Evolutionary conservation across 2,888 invertebrate genomes (phyloP), one percentile per base, ranked within the genome.

Genomic region (Xestoiulus laeticollis): DNA sequence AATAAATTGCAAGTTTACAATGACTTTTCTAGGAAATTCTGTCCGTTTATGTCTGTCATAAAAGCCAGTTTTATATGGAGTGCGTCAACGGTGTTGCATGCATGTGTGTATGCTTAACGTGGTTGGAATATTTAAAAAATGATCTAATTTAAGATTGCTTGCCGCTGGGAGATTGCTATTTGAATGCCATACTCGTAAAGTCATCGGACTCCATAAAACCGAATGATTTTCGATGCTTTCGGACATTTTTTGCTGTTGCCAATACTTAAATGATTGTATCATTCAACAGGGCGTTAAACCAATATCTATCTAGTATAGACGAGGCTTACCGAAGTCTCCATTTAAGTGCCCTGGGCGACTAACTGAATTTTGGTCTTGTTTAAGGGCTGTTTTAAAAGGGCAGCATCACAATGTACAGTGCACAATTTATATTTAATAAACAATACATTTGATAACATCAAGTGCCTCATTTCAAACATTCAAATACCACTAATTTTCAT

Each of bases 61-160:
- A 68, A 68, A 26, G n/a, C 10, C 6, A 19, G n/a, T 68, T 26
- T 68, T 68, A 68, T 59, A n/a, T 68, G 68, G 26, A 68, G 68
- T 68, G 68, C 68, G 68, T 53, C 53, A 53, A 53, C 53, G 53
- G 53, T 53, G 53, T 16, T 48, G 48, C 6, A 38, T 38, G 6
- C 6, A 38, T 38, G 6, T 59, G 59, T 22, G 59, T 59, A 8
- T 19, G 59, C 59, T n/a, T n/a, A n/a, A n/a, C 8, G 68, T 68
- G 68, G 26, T 68, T 68, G 26, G 68, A 68, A 68, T 68, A 68
- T 68, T 68, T 68, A 68, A 68, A 68, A 59, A 59, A n/a, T 6
- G 22, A 68, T 4, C 68, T 26, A 68, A 26, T 26, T 68, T 68
- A 8, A 26, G 68, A 68, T 68, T 68, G 68, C 68, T 26, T 12